A percentile compares a stretch with the other conserved stretches of the same genome.
These are phyloP conservation scores for Chanos chanos DNA, from an alignment of 2,797 vertebrate genomes.

Conservation along the genomic window DNA sequence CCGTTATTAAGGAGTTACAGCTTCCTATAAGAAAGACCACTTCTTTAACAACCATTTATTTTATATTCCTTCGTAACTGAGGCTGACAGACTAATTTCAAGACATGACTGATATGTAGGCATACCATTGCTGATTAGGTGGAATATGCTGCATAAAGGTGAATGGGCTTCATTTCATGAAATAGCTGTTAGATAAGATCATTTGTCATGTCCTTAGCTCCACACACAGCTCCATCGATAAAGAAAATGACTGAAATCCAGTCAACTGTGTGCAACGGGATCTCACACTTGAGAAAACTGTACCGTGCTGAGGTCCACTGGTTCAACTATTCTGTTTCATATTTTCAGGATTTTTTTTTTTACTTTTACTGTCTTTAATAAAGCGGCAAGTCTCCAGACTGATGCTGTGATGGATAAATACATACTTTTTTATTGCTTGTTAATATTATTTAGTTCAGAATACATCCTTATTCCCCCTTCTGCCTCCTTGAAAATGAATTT, in stretches of 20 bases:
- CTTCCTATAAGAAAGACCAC: background rate
- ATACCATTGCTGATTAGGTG: slow-evolving; percentile 20
- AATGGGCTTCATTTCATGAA: slow-evolving; percentile 45
- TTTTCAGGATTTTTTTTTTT: background rate
- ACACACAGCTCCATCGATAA: slow-evolving; percentile 29
- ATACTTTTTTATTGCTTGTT: background rate
- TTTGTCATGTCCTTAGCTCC: slow-evolving; percentile 35
- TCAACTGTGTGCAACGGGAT: slow-evolving; percentile 46
- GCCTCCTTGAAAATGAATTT: too few species aligned
- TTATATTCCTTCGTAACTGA: slow-evolving; percentile 10
- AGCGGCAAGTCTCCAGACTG: background rate
- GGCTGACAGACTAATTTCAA: slow-evolving; percentile 18
- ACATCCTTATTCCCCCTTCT: too few species aligned
- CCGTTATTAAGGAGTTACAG: too few species aligned
- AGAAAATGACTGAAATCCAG: slow-evolving; percentile 47
- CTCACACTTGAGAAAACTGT: slow-evolving; percentile 35
- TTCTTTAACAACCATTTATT: slow-evolving; percentile 1
- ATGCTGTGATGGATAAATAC: slow-evolving; percentile 7
- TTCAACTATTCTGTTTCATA: background rate
- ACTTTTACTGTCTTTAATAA: slow-evolving; percentile 2
- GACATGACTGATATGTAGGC: slow-evolving; percentile 2
- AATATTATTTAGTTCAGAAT: too few species aligned
- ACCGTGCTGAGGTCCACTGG: background rate
- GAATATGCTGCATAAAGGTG: slow-evolving; percentile 23
- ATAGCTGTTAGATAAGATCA: slow-evolving; percentile 16